These are phyloP conservation scores for Enteromius mattozi DNA, from an alignment of 2,797 vertebrate species.

Conservation along the genomic window DNA sequence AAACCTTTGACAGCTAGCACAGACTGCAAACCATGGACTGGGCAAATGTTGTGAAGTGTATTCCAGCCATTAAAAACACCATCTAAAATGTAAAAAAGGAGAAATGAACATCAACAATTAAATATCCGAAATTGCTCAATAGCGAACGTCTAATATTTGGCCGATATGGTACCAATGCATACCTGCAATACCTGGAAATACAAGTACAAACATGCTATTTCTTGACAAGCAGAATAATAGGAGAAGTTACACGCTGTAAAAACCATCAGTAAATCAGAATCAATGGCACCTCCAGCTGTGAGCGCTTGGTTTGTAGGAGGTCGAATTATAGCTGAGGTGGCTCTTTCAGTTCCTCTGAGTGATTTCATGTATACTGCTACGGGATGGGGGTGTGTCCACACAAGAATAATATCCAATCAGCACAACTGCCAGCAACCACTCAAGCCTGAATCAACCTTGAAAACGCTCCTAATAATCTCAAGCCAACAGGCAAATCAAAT, in stretches of 20 bases:
- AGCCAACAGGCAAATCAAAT: neutral
- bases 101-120: neutral
- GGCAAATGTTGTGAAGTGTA: neutral
- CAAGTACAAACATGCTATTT: neutral
- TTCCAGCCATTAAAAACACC: neutral
- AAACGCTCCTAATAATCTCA: constrained; percentile 26
- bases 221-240: neutral
- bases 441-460: constrained; percentile 46
- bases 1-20: neutral
- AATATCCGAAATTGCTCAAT: too few species aligned
- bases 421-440: constrained; percentile 29
- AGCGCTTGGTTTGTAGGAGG: constrained; percentile 18
- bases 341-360: constrained; percentile 39
- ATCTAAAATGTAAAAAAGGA: neutral
- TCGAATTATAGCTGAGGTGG: constrained; percentile 47
- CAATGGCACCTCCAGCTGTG: constrained; percentile 35
- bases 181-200: neutral
- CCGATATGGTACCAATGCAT: neutral
- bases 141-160: too few species aligned
- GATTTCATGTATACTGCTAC: constrained; percentile 35
- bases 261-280: constrained; percentile 31
- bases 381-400: constrained; percentile 12
- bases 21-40: too few species aligned
- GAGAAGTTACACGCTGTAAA: neutral
- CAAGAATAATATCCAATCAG: constrained; percentile 48